Conservation (phyloP, 2,888 invertebrate genomes). For the Oasisia sp. region DNA sequence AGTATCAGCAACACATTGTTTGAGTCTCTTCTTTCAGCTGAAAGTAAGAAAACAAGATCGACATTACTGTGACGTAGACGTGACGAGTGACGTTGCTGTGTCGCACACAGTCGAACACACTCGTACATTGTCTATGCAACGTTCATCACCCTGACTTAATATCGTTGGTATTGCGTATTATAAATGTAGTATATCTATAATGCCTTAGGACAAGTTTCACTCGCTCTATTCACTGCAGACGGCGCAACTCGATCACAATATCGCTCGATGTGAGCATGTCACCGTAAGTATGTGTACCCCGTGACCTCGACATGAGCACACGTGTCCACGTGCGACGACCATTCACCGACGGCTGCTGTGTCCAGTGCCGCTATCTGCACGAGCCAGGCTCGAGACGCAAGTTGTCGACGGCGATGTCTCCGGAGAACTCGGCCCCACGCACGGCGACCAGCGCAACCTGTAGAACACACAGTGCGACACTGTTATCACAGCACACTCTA, state of each 20-base stretch:
- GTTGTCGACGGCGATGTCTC: not conserved
- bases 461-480: not conserved
- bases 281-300: no score
- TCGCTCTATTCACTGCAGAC: not conserved
- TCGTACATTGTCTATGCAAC: no score
- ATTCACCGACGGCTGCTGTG: not conserved
- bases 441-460: not conserved
- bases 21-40: not conserved
- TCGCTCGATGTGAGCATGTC: not conserved
- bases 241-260: not conserved
- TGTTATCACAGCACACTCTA: not conserved
- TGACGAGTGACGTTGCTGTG: no score
- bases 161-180: not conserved
- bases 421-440: not conserved
- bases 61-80: not conserved
- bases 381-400: not conserved
- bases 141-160: no score
- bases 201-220: not conserved
- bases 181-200: not conserved
- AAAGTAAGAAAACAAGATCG: not conserved
- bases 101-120: not conserved
- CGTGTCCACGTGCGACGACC: not conserved
- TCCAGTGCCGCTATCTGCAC: not conserved
- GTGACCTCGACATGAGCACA: no score
- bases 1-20: not conserved